These are phyloP conservation scores for Pammene aurita DNA, from an alignment of 2,888 invertebrate species.

Conservation along the genomic window DNA sequence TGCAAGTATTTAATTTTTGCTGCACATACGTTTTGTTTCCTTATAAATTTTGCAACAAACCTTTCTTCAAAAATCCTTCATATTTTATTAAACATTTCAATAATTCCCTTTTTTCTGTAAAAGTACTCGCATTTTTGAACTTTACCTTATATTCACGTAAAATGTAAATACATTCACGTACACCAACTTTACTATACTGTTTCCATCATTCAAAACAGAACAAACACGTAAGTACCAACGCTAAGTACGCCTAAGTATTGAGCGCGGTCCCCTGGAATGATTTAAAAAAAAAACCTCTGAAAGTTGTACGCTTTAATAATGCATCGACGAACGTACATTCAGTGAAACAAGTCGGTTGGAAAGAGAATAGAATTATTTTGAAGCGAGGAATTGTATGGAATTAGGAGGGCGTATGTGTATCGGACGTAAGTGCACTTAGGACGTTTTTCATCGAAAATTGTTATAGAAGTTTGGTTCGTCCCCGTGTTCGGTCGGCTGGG, in stretches of 20 bases:
- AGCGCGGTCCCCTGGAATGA: conserved; percentile 20
- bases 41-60: no score
- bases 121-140: no score
- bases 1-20: no score
- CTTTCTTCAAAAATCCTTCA: no score
- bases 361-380: conserved; percentile 52
- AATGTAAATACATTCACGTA: no score
- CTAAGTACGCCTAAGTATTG: conserved; percentile 19
- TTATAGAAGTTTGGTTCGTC: conserved; percentile 51
- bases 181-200: no score
- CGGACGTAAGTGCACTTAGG: conserved; percentile 5
- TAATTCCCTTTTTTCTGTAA: background rate
- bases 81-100: no score
- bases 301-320: conserved; percentile 36
- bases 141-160: no score
- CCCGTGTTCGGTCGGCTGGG: conserved; percentile 47
- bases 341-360: conserved; percentile 48
- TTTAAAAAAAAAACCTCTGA: conserved; percentile 29
- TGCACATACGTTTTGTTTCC: no score
- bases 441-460: background rate
- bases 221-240: conserved; percentile 12
- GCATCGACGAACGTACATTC: conserved; percentile 42
- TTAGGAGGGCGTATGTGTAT: conserved; percentile 1
- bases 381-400: conserved; percentile 33
- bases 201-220: background rate